Conservation (phyloP, 2,113 vertebrate genomes). For the human region DNA sequence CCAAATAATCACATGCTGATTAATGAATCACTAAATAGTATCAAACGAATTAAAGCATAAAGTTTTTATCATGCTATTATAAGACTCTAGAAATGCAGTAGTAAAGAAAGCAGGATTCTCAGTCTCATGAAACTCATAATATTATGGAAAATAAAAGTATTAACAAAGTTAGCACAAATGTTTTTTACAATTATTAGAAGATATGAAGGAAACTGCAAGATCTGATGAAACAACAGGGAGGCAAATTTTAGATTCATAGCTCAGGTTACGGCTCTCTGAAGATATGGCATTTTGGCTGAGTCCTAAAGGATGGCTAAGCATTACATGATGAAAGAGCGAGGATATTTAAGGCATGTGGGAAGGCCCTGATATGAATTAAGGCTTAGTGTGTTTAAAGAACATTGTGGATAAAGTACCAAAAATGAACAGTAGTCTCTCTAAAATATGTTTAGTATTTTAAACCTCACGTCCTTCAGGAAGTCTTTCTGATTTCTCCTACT, state of each 20-base stretch:
- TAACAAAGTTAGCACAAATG: background rate
- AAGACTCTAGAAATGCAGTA: background rate
- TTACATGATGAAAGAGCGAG: background rate
- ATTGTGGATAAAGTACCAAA: background rate
- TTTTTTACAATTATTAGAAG: background rate
- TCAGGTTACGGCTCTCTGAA: background rate
- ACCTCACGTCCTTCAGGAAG: background rate
- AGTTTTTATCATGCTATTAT: background rate
- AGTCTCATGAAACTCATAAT: background rate
- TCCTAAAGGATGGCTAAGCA: background rate
- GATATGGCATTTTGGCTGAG: background rate
- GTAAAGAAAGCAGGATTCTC: background rate
- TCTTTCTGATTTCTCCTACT: background rate
- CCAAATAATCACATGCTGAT: background rate
- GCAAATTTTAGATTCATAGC: background rate
- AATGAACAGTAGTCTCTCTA: background rate
- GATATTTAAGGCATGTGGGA: background rate
- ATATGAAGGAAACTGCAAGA: background rate
- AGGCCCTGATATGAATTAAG: background rate
- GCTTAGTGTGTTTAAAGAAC: background rate
- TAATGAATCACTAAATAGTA: background rate
- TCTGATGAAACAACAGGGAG: background rate
- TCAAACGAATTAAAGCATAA: background rate
- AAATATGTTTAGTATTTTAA: background rate
- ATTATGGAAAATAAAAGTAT: background rate